Evolutionary conservation across 2,113 vertebrate species (phyloP), one percentile per base, ranked within the genome.

Genomic region (Symphodus melops): DNA sequence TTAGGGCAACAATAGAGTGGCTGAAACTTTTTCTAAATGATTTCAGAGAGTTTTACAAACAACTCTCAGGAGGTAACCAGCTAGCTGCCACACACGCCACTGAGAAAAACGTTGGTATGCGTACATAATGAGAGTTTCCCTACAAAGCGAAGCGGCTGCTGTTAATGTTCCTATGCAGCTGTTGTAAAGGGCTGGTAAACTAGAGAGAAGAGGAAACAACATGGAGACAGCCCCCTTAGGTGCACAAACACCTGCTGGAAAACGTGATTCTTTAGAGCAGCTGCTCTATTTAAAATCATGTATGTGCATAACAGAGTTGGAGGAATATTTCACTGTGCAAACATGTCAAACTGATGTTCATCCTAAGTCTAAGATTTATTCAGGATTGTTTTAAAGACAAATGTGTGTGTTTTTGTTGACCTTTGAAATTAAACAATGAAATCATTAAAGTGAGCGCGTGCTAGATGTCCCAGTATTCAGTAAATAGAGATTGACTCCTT

Each of bases 181-280:
- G 88, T 86, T 33, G 58, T 76, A 67, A 82, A 85, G 25, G 83
- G 53, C 79, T 90, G 68, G 89, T 81, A 73, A 86, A 84, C 86
- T 81, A 74, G 68, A 81, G 62, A 74, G 60, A 67, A 39, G 33
- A 81, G 76, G 86, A 87, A 81, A 81, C 61, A 77, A 70, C 78
- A 81, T 20, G 54, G 71, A 81, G 72, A 75, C 68, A 8, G 82
- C 88, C 84, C 82, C 86, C 19, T 71, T 8, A 87, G 88, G 88
- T 91, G 76, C 56, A 28, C 20, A 58, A 72, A 70, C 92, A 93
- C 89, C 89, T 92, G 92, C 86, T 88, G 83, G 77, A 86, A 83
- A 86, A 86, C 44, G 51, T 82, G 80, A 91, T 75, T 90, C 73
- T 75, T 66, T 10, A 37, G 58, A 49, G 83, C 89, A 90, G 85